Conservation (phyloP, 2,888 invertebrate genomes). For the Protophormia terraenovae region DNA sequence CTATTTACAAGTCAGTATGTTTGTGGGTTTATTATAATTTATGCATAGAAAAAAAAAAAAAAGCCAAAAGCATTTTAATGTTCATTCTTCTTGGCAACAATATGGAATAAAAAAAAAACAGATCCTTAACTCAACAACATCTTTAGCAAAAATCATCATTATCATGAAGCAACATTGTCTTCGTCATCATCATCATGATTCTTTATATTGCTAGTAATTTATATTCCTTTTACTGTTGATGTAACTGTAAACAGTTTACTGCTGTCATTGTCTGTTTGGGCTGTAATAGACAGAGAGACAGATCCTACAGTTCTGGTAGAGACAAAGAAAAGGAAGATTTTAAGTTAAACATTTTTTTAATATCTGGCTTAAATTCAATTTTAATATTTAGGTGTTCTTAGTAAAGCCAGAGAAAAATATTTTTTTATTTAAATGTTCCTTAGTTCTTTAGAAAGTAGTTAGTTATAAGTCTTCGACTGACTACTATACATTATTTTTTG, state of each 20-base stretch:
- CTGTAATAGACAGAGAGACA: not conserved
- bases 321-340: too few relatives aligned
- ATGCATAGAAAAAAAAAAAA: slow-evolving; percentile 48
- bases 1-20: not conserved
- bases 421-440: too few relatives aligned
- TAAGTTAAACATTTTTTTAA: too few relatives aligned
- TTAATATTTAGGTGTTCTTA: too few relatives aligned
- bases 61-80: slow-evolving; percentile 52
- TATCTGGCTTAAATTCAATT: too few relatives aligned
- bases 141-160: slow-evolving; percentile 16
- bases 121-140: slow-evolving; percentile 44
- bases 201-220: not conserved
- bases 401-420: too few relatives aligned
- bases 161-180: not conserved
- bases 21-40: slow-evolving; percentile 23
- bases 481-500: too few relatives aligned
- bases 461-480: too few relatives aligned
- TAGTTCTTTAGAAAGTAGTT: too few relatives aligned
- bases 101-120: slow-evolving; percentile 32
- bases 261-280: not conserved
- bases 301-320: too few relatives aligned
- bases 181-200: not conserved
- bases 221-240: not conserved
- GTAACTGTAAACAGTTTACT: not conserved
- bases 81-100: slow-evolving; percentile 22